Percentiles rank a stretch among this genome's conserved stretches.
Evolutionary conservation across 2,797 vertebrate genomes (phyloP).

Genomic region (Malacoctenus gilli): DNA sequence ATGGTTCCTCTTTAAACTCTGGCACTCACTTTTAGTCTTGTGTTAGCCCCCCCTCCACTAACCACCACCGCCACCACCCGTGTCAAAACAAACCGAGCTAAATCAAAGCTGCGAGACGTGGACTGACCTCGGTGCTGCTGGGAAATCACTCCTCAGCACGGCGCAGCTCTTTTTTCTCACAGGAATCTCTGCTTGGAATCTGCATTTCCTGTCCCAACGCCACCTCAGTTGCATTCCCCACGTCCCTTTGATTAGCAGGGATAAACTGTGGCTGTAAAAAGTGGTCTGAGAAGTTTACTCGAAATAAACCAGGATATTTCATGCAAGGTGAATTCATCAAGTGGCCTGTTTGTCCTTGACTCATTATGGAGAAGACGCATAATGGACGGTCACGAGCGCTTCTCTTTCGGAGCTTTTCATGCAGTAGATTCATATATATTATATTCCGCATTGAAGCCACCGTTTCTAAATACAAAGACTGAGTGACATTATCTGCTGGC

Average conservation of each 20-base stretch:
- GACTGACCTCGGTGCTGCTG: slow-evolving; percentile 7
- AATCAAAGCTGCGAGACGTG: slow-evolving; percentile 16
- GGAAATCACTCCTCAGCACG: slow-evolving; percentile 25
- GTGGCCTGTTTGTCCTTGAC: too few species aligned
- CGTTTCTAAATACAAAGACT: slow-evolving; percentile 61
- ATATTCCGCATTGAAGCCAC: slow-evolving; percentile 51
- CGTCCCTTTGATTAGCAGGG: background rate
- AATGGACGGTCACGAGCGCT: slow-evolving; percentile 41
- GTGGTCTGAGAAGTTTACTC: too few species aligned
- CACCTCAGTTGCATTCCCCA: slow-evolving; percentile 7
- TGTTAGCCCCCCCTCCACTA: too few species aligned
- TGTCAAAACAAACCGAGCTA: slow-evolving; percentile 13
- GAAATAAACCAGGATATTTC: too few species aligned
- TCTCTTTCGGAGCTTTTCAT: slow-evolving; percentile 44
- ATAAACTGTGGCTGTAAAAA: too few species aligned
- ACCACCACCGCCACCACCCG: too few species aligned
- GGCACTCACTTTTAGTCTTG: slow-evolving; percentile 5
- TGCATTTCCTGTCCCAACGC: slow-evolving; percentile 3
- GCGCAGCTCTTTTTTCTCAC: too few species aligned
- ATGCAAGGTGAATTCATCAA: slow-evolving; percentile 28
- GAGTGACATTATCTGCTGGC: slow-evolving; percentile 76
- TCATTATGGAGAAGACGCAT: slow-evolving; percentile 29
- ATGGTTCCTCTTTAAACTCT: background rate
- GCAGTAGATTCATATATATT: slow-evolving; percentile 57
- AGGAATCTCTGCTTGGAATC: too few species aligned